Conservation (phyloP, 2,888 invertebrate species). For the Hermaeophaga mercurialis region DNA sequence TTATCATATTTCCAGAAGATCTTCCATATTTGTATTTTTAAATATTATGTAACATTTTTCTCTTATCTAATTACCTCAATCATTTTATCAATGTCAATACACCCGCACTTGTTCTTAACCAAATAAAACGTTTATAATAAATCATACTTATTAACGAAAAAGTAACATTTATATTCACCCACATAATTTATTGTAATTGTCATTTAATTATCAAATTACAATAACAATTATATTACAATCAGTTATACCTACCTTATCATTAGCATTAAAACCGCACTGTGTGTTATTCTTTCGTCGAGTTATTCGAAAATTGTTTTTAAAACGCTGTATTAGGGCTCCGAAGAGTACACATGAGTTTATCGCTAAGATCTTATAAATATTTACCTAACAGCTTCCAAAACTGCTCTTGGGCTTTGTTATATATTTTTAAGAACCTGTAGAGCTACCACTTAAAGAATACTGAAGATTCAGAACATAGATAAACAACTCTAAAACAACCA, state of each 20-base stretch:
- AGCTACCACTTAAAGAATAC: slow-evolving; percentile 34
- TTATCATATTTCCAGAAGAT: no score
- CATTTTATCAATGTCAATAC: no score
- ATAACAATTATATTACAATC: background rate
- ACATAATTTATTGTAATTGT: background rate
- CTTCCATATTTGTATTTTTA: no score
- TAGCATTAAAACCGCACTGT: slow-evolving; percentile 6
- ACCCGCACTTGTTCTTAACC: no score
- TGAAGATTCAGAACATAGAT: slow-evolving; percentile 40
- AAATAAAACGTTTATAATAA: no score
- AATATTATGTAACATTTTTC: no score
- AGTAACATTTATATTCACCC: no score
- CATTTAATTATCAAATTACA: background rate
- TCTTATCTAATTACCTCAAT: no score
- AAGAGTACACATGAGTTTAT: slow-evolving; percentile 30
- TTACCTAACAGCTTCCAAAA: slow-evolving; percentile 37
- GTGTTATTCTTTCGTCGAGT: slow-evolving; percentile 29
- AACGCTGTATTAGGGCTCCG: slow-evolving; percentile 29
- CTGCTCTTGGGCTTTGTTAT: slow-evolving; percentile 36
- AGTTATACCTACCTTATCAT: background rate
- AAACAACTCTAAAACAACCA: slow-evolving; percentile 44
- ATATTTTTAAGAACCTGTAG: slow-evolving; percentile 36
- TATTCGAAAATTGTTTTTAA: slow-evolving; percentile 34
- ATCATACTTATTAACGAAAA: no score
- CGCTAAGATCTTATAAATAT: slow-evolving; percentile 38